phyloP scores from a whole-genome alignment of 64 coral and sea anemone species.

The Dendrophyllia cribrosa region DNA sequence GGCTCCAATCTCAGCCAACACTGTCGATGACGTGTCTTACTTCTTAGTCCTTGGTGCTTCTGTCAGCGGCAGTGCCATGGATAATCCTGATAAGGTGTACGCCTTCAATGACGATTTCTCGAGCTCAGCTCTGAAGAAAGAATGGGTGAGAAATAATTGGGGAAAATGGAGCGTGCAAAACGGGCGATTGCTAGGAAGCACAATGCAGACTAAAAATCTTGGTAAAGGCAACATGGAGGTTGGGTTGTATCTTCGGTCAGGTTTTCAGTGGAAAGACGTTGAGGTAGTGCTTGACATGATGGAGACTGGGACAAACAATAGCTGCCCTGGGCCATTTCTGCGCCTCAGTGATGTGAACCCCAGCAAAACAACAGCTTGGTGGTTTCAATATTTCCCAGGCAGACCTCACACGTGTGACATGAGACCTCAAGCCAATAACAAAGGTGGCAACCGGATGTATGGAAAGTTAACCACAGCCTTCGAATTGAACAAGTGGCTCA shows the following conservation, averaged over 20 bases:
- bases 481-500: slow-evolving; percentile 62
- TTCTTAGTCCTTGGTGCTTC: not conserved
- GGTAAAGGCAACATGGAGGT: not conserved
- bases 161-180: slow-evolving; percentile 12
- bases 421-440: slow-evolving; percentile 59
- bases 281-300: slow-evolving; percentile 39
- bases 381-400: slow-evolving; percentile 69
- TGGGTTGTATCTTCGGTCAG: not conserved
- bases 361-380: slow-evolving; percentile 73
- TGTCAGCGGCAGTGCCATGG: not conserved
- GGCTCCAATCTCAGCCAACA: slow-evolving; percentile 1
- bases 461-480: slow-evolving; percentile 58
- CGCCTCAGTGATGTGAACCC: slow-evolving; percentile 24
- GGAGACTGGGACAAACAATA: slow-evolving; percentile 1
- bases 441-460: slow-evolving; percentile 65
- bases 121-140: not conserved
- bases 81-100: slow-evolving; percentile 5
- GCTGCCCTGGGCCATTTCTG: slow-evolving; percentile 68
- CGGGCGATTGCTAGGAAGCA: not conserved
- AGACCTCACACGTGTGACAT: slow-evolving; percentile 33
- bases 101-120: slow-evolving; percentile 33
- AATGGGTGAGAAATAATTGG: not conserved
- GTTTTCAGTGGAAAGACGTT: not conserved
- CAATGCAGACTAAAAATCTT: not conserved
- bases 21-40: not conserved